A percentile compares a stretch with the other conserved stretches of the same genome.
These are phyloP conservation scores for Polypterus senegalus DNA, from an alignment of 2,113 vertebrate genomes.

Conservation along the genomic window DNA sequence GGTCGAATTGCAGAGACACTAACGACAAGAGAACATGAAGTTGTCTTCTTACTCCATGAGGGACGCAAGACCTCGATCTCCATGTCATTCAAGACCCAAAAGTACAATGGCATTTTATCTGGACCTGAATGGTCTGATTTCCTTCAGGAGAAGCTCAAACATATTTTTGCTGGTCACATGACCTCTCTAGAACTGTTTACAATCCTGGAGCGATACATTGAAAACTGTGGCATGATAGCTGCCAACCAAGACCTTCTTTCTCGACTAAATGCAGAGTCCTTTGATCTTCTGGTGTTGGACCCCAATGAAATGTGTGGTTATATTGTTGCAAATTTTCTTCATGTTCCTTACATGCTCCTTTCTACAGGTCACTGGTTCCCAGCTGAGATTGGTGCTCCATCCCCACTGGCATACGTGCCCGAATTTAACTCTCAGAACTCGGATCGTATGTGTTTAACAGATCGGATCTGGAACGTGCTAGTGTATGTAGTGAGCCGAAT, in stretches of 20 bases:
- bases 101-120: constrained; percentile 37
- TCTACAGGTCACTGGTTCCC: constrained; percentile 49
- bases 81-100: constrained; percentile 22
- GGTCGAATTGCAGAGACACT: constrained; percentile 35
- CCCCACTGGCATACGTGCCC: constrained; percentile 37
- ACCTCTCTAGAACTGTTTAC: constrained; percentile 38
- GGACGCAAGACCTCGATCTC: constrained; percentile 27
- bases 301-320: constrained; percentile 44
- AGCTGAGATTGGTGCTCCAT: constrained; percentile 38
- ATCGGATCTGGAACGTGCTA: constrained; percentile 36
- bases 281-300: constrained; percentile 39
- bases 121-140: constrained; percentile 25
- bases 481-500: constrained; percentile 35
- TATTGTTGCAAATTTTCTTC: constrained; percentile 36
- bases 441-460: constrained; percentile 36
- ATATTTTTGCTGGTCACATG: constrained; percentile 38
- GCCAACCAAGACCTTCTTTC: constrained; percentile 29
- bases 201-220: constrained; percentile 37
- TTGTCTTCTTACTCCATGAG: constrained; percentile 27
- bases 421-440: constrained; percentile 47
- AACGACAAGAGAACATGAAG: constrained; percentile 27
- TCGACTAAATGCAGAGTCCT: constrained; percentile 25
- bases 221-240: constrained; percentile 40
- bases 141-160: constrained; percentile 40
- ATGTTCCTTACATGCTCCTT: constrained; percentile 30